Base-by-base conservation (phyloP, 2,113 vertebrate genomes). In the Ondatra zibethicus region DNA sequence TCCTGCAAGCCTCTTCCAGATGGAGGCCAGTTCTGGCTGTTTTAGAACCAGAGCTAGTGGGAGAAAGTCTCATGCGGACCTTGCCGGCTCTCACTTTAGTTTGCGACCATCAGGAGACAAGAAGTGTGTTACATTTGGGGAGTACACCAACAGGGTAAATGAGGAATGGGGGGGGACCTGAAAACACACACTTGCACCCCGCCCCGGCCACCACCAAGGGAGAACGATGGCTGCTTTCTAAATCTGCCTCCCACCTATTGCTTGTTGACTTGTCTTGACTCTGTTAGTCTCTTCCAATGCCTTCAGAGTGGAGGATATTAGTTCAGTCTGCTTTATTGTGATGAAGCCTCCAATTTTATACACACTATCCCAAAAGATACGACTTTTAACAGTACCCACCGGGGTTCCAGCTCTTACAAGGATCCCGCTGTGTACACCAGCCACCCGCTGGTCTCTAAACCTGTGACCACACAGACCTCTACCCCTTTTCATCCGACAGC, bases 401-500 rank as follows among this genome's bases (percentile, higher is more conserved):
- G 65, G n/a, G 23, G 72, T 25, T 27, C 86, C 61, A 17, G 72
- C 92, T 52, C 86, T 90, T 27, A n/a, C 72, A 61, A 16, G 7
- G 80, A 63, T 63, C 25, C 80, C 63, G 55, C 70, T 81, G 89
- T 84, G 25, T 52, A 52, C 33, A 55, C 78, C 87, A 94, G 84
- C 88, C 47, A 66, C 68, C 47, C 39, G 36, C 68, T 89, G 76
- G 94, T 92, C 93, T 93, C 89, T n/a, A 31, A 73, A 61, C 31
- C 88, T 33, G 5, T 52, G 55, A 84, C 55, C 68, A 63, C 31
- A 68, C 29, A 75, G 87, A 93, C 52, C 45, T 73, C 42, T 73
- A 91, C 89, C 29, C 36, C 42, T 91, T 95, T 93, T 94, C 50
- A 63, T 81, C 80, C 84, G 94, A 92, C 90, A 96, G 73, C 50